These are phyloP conservation scores for Dermolepida albohirtum DNA, from an alignment of 2,888 invertebrate genomes.

Conservation along the genomic window DNA sequence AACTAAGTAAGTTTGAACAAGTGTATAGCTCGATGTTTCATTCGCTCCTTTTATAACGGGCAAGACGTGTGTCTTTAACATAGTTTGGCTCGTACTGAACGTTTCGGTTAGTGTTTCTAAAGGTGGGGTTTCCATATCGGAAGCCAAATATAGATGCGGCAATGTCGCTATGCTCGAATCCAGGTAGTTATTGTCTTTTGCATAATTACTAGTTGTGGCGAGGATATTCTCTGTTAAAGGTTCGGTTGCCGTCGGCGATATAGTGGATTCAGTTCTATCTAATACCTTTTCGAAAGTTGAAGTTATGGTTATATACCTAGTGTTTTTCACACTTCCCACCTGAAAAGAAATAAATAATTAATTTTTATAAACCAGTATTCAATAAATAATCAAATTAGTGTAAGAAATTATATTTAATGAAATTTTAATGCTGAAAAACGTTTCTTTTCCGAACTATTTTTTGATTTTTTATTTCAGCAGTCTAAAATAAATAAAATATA, in stretches of 20 bases:
- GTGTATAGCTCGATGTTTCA: conserved; percentile 81
- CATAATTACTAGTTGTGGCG: conserved; percentile 80
- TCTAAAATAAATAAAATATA: no score
- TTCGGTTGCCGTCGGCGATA: conserved; percentile 74
- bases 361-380: no score
- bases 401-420: no score
- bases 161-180: conserved; percentile 87
- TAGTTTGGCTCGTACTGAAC: conserved; percentile 89
- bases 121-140: conserved; percentile 85
- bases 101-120: conserved; percentile 91
- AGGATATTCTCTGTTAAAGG: conserved; percentile 90
- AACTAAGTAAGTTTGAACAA: conserved; percentile 90
- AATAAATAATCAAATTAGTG: no score
- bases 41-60: conserved; percentile 82
- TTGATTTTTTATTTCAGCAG: no score
- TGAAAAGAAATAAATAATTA: conserved; percentile 60
- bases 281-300: conserved; percentile 86
- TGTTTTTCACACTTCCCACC: conserved; percentile 89
- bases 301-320: conserved; percentile 88
- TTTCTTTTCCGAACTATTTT: no score
- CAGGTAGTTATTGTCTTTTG: conserved; percentile 74
- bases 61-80: conserved; percentile 89
- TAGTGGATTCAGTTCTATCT: conserved; percentile 70
- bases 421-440: no score
- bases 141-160: conserved; percentile 81